These are phyloP conservation scores for Crotalus tigris DNA, from an alignment of 2,113 vertebrate species.

Conservation along the genomic window DNA sequence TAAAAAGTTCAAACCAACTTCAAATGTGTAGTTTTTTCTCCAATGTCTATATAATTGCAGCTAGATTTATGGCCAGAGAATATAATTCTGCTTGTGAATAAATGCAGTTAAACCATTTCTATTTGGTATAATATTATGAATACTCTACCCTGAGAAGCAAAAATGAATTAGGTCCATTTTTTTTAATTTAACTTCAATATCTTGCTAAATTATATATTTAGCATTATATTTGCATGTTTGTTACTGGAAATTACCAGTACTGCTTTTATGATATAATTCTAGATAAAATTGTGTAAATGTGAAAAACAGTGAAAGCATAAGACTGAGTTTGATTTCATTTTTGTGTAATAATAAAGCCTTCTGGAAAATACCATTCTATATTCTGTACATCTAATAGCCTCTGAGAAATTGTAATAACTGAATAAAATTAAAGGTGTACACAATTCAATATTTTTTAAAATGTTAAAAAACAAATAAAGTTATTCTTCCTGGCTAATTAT, in stretches of 20 bases:
- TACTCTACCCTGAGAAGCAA: background rate
- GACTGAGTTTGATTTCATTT: background rate
- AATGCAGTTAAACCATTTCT: background rate
- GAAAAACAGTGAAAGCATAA: background rate
- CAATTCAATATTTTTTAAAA: slow-evolving; percentile 47
- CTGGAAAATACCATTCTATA: background rate
- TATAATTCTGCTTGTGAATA: background rate
- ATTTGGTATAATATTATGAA: background rate
- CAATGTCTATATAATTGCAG: background rate
- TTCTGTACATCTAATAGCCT: background rate
- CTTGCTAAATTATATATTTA: background rate
- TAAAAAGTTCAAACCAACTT: background rate
- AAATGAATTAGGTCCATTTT: background rate
- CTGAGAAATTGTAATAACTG: slow-evolving; percentile 34
- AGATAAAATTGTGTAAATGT: background rate
- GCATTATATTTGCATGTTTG: background rate
- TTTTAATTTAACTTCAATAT: background rate
- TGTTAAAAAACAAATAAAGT: slow-evolving; percentile 42
- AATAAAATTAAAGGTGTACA: slow-evolving; percentile 31
- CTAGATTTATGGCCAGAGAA: background rate
- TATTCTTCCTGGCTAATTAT: slow-evolving; percentile 21
- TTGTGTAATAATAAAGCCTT: background rate
- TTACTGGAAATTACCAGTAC: background rate
- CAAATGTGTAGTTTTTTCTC: background rate
- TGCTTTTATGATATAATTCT: background rate